Base-by-base conservation (phyloP, 1,140 invertebrate genomes). In the Neelides sp. region DNA sequence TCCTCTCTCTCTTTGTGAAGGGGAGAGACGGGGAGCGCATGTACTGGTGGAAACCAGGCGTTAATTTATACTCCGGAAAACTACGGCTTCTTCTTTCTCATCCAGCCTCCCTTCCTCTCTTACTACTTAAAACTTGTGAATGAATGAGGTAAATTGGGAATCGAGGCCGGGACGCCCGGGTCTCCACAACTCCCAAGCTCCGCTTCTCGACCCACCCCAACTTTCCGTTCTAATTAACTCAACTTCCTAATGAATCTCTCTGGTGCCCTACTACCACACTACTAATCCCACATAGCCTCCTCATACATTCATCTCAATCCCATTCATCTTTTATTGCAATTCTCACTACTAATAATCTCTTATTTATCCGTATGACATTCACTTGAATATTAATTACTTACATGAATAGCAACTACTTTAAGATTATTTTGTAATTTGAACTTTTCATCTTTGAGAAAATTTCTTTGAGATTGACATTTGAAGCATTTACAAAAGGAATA, bases 71-170 rank as follows among this genome's bases (percentile, higher is more conserved):
- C 47, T 48, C 26, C 35, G 32, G 35, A 40, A 48, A 48, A 48
- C 35, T 48, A 48, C 36, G 36, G 20, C 37, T 24, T 47, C 35
- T 30, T 47, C 35, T 30, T 32, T n/a, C 43, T 46, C 30, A 22
- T 46, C 30, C 43, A 46, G 27, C 30, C 23, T 32, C 43, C 23
- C 43, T 27, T 46, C 35, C 43, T 46, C 35, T 22, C 34, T 36
- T 47, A 47, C 45, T 47, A 47, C 45, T 47, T 48, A 48, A 48
- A 48, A 48, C 22, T 48, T 48, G 47, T 48, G 47, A 48, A 48
- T 48, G 47, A 47, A 37, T 47, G 45, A 47, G 37, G 13, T 30
- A 47, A 47, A 47, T 48, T 48, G 47, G 47, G 47, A 48, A 39
- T 37, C 36, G 35, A 39, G 26, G 35, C 45, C 45, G 30, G 27